Evolutionary conservation across 1,140 invertebrate species (phyloP).

Genomic region (Nylanderia fulva): DNA sequence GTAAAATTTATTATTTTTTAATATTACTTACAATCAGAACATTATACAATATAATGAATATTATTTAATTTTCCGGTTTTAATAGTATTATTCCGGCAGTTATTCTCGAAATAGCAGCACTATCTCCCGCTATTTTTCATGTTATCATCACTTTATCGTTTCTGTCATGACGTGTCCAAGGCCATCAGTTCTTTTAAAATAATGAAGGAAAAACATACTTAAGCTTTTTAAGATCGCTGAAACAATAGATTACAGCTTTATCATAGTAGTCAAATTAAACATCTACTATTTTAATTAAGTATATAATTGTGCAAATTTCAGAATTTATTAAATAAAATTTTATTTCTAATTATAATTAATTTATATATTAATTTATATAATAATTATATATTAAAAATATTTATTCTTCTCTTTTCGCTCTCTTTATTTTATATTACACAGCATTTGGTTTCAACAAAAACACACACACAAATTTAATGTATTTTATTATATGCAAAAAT

Average conservation of each 20-base stretch:
- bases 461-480: too few relatives aligned
- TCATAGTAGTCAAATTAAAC: not conserved
- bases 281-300: too few relatives aligned
- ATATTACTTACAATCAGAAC: not conserved
- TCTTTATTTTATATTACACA: too few relatives aligned
- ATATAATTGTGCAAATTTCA: not conserved
- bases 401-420: not conserved
- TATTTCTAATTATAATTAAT: not conserved
- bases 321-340: not conserved
- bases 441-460: too few relatives aligned
- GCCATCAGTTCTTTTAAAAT: not conserved
- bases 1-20: not conserved
- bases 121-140: not conserved
- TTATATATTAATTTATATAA: too few relatives aligned
- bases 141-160: slow-evolving; percentile 42
- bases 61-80: not conserved
- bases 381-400: not conserved
- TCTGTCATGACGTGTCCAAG: not conserved
- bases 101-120: not conserved
- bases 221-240: not conserved
- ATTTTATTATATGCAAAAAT: not conserved
- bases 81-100: not conserved
- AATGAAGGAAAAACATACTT: not conserved
- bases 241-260: not conserved
- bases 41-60: not conserved